These are phyloP conservation scores for Lanius ludovicianus DNA, from an alignment of 2,113 vertebrate genomes.

Conservation along the genomic window DNA sequence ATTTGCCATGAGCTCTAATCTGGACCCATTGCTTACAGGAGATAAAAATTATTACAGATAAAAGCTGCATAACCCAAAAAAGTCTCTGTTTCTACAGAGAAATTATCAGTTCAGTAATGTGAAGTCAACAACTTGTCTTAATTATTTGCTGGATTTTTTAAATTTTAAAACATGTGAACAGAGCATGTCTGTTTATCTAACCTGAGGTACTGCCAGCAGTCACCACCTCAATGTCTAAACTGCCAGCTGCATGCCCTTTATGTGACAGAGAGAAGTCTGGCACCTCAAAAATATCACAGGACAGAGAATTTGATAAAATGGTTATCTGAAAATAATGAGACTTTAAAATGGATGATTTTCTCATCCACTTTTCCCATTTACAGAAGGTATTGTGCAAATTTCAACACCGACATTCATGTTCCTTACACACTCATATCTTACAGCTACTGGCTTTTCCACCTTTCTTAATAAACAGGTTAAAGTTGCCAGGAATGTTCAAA, in stretches of 20 bases:
- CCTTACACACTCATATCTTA: not conserved
- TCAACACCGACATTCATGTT: not conserved
- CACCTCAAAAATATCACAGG: not conserved
- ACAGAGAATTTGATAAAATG: not conserved
- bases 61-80: not conserved
- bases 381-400: not conserved
- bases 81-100: not conserved
- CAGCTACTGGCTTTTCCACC: not conserved
- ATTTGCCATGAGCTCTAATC: not conserved
- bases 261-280: not conserved
- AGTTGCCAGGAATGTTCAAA: not conserved
- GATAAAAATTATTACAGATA: conserved; percentile 24
- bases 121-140: not conserved
- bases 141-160: not conserved
- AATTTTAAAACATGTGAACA: not conserved
- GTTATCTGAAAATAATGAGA: not conserved
- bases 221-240: not conserved
- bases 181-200: not conserved
- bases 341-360: not conserved
- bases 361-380: not conserved
- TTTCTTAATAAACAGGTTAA: not conserved
- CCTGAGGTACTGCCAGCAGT: not conserved
- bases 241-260: not conserved
- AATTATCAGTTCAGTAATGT: not conserved
- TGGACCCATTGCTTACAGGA: not conserved